phyloP scores from a whole-genome alignment of 2,113 vertebrate species.

The Alethe diademata region DNA sequence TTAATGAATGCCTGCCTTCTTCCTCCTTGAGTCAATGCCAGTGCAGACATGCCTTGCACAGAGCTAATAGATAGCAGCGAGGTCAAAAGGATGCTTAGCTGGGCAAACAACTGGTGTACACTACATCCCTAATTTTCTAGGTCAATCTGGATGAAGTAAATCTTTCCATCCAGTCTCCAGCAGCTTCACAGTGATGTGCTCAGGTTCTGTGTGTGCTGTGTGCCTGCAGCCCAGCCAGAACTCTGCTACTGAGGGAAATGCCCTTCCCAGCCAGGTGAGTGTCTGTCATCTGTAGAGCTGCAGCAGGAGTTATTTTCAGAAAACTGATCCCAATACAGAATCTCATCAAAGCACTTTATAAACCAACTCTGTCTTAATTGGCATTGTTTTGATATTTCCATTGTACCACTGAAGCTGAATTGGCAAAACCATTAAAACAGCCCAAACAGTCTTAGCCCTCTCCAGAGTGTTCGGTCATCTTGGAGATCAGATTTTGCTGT shows the following conservation, averaged over 20 bases:
- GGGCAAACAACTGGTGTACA: neutral
- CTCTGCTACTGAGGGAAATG: neutral
- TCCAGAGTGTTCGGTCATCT: neutral
- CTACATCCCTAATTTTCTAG: slow-evolving; percentile 12
- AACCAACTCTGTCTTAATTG: neutral
- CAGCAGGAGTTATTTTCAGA: neutral
- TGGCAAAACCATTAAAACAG: neutral
- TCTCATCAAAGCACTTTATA: neutral
- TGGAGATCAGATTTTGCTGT: neutral
- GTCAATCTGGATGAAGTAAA: neutral
- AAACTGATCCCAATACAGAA: neutral
- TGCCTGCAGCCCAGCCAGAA: neutral
- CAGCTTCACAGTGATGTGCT: neutral
- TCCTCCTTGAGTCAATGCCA: neutral
- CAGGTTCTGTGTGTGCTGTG: neutral
- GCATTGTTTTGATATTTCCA: neutral
- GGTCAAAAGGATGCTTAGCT: neutral
- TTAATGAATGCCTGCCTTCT: slow-evolving; percentile 57
- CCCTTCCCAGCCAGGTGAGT: neutral
- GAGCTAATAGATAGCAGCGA: neutral
- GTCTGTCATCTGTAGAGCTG: neutral
- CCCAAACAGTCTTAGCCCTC: neutral
- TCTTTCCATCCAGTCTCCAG: neutral
- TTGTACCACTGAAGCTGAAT: neutral
- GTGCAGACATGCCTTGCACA: neutral